Base-by-base conservation (phyloP, 1,140 invertebrate genomes). In the Aphelinus atriplicis region DNA sequence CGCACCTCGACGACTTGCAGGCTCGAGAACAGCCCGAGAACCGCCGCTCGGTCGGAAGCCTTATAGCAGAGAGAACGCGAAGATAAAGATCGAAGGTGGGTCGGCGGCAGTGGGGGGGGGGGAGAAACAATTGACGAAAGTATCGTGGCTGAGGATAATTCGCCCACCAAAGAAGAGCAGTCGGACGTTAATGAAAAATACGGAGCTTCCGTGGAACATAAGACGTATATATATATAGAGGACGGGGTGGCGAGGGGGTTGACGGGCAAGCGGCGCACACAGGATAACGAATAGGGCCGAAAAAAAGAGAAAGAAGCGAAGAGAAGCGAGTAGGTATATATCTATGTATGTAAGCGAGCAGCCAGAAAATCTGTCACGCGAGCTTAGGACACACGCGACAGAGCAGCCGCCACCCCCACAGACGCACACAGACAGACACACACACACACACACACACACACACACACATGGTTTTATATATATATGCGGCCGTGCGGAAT, bases 171-270 rank as follows among this genome's bases (percentile, higher is more conserved):
- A 43, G 60, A 61, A 61, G n/a, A 61, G 60, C 42, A 61, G 60
- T 9, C 46, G 47, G 58, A 60, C 60, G 62, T 62, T 71, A 71
- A 71, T 62, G 68, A 71, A 71, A 71, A 61, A 57, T 9, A 7
- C 6, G 68, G 26, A 42, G 68, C 48, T 71, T 62, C 47, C 68
- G 47, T 61, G 68, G 43, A 70, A 50, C n/a, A 60, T 3, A 1
- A 60, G 58, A 4, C 42, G 6, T 5, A 78, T 74, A 77, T 5
- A 78, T 74, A 77, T 72, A 77, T 80, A 79, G 78, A 77, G 62
- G 74, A 63, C 71, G 75, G 71, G 65, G 65, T 47, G 46, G 76
- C 66, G 56, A 67, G 43, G 51, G 3, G 7, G 43, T 7, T 2
- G 4, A 5, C 58, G 9, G 9, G 26, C 26, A 26, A 26, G 26